Conservation (phyloP, 2,113 vertebrate genomes). For the Eulacestoma nigropectus region DNA sequence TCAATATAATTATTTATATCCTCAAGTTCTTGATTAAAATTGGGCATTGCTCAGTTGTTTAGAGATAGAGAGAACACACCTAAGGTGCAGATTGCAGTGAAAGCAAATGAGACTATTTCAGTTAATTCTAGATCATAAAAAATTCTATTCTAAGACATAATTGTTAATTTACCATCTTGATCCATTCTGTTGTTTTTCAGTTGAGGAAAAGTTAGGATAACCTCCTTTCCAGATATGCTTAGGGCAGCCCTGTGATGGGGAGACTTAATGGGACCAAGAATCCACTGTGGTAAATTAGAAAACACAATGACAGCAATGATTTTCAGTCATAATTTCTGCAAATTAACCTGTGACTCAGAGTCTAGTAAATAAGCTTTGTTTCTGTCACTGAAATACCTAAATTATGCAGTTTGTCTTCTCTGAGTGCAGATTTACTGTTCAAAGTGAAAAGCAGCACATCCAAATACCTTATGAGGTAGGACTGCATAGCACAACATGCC, state of each 20-base stretch:
- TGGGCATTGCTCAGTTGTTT: not conserved
- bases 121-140: not conserved
- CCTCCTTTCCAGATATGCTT: not conserved
- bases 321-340: not conserved
- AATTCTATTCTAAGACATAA: not conserved
- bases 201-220: not conserved
- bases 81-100: not conserved
- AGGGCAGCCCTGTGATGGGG: not conserved
- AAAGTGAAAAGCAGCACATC: not conserved
- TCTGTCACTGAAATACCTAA: not conserved
- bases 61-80: not conserved
- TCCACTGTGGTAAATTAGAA: not conserved
- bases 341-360: not conserved
- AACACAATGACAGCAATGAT: not conserved
- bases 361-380: not conserved
- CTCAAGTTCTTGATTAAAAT: not conserved
- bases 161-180: not conserved
- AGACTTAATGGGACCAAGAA: not conserved
- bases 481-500: not conserved
- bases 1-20: not conserved
- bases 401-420: not conserved
- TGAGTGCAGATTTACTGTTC: not conserved
- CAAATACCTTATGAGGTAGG: not conserved
- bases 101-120: not conserved
- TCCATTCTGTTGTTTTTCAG: not conserved